Evolutionary conservation across 1,140 invertebrate genomes (phyloP).

Genomic region (Lasioglossum albipes): DNA sequence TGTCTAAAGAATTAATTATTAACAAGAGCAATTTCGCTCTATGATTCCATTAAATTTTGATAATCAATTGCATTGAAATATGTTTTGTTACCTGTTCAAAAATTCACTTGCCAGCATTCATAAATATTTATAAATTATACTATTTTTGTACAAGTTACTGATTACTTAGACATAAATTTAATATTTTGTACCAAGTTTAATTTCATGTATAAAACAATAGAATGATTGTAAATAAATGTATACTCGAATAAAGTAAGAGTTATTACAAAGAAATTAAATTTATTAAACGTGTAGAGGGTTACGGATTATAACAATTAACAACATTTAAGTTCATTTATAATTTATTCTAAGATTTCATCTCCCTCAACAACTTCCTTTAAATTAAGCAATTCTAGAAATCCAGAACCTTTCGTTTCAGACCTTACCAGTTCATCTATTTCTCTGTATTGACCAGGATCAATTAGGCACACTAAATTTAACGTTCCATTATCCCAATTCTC

Average conservation of each 20-base stretch:
- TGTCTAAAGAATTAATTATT: background rate
- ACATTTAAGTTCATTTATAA: conserved; percentile 13
- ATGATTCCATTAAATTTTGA: conserved; percentile 1
- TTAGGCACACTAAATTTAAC: conserved; percentile 90
- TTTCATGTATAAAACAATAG: conserved; percentile 22
- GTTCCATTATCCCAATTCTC: conserved; percentile 90
- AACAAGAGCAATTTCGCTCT: background rate
- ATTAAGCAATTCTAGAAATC: conserved; percentile 92
- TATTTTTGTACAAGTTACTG: background rate
- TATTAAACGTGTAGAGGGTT: background rate
- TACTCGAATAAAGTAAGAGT: conserved; percentile 41
- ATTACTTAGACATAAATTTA: background rate
- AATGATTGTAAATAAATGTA: conserved; percentile 45
- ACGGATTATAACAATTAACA: conserved; percentile 12
- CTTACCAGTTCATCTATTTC: conserved; percentile 92
- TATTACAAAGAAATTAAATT: background rate
- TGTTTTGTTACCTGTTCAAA: background rate
- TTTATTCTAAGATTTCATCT: conserved; percentile 86
- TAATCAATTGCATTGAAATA: background rate
- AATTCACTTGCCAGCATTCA: background rate
- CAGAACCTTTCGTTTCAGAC: conserved; percentile 92
- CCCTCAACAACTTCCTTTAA: conserved; percentile 95
- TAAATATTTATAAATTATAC: background rate
- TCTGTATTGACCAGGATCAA: conserved; percentile 96
- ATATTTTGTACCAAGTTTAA: conserved; percentile 5